Evolutionary conservation across 2,113 vertebrate species (phyloP).

Genomic region (Columba livia): DNA sequence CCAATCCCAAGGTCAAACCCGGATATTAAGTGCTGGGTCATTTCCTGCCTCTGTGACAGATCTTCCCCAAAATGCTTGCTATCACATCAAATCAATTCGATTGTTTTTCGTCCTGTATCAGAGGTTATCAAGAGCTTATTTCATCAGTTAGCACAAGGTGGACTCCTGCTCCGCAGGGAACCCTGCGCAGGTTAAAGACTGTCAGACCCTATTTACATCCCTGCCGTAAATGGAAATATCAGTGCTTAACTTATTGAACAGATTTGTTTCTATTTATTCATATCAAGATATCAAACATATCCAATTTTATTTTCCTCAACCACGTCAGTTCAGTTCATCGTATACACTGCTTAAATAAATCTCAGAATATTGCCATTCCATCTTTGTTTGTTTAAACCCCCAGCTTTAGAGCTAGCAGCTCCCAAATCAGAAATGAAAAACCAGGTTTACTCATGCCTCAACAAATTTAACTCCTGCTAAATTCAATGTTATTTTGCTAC

Average conservation of each 20-base stretch:
- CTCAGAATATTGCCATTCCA: neutral
- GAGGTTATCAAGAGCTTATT: neutral
- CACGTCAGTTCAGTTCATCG: constrained; percentile 14
- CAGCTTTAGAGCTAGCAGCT: constrained; percentile 12
- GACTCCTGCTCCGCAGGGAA: neutral
- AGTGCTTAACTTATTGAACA: neutral
- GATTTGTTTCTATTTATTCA: neutral
- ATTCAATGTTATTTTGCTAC: constrained; percentile 4
- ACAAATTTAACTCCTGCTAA: constrained; percentile 21
- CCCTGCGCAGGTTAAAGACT: neutral
- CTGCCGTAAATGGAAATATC: neutral
- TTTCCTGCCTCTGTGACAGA: neutral
- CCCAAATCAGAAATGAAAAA: constrained; percentile 37
- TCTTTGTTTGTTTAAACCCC: constrained; percentile 7
- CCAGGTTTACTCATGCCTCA: constrained; percentile 30
- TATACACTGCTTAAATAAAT: constrained; percentile 33
- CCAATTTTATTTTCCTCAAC: constrained; percentile 23
- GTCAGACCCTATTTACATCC: neutral
- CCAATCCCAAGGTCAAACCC: neutral
- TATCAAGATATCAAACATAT: neutral
- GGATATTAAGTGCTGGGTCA: neutral
- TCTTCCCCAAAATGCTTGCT: neutral
- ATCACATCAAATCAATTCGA: neutral
- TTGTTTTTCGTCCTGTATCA: neutral
- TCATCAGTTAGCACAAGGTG: accelerated